These are phyloP conservation scores for Syritta pipiens DNA, from an alignment of 2,888 invertebrate species.

Conservation along the genomic window DNA sequence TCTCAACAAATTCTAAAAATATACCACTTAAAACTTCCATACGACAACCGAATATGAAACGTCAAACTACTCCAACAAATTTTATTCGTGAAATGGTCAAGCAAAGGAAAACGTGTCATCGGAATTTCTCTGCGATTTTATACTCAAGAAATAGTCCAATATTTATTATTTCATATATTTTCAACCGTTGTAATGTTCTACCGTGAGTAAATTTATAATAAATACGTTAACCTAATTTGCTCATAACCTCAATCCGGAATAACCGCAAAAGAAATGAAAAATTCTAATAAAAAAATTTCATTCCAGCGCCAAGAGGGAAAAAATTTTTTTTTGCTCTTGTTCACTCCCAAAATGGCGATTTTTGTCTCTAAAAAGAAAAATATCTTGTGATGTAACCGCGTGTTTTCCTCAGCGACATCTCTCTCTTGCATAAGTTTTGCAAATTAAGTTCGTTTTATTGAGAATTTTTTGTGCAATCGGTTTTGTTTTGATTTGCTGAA, in stretches of 20 bases:
- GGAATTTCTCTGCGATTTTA: conserved; percentile 40
- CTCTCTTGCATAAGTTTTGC: not conserved
- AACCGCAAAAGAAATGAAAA: conserved; percentile 22
- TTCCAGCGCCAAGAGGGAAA: conserved; percentile 17
- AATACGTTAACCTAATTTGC: conserved; percentile 59
- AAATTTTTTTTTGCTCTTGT: not conserved
- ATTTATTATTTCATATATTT: conserved; percentile 4
- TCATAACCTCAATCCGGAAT: conserved; percentile 62
- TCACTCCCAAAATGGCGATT: conserved; percentile 58
- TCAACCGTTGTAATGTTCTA: conserved; percentile 35
- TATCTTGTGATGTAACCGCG: conserved; percentile 60
- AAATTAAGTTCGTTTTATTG: not conserved
- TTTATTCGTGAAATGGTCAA: conserved; percentile 66
- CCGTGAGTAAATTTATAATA: conserved; percentile 58
- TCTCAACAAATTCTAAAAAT: not conserved
- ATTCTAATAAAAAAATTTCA: not conserved
- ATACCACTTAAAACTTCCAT: conserved; percentile 46
- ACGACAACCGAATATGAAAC: conserved; percentile 38
- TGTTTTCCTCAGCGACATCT: conserved; percentile 9
- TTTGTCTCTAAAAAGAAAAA: conserved; percentile 1
- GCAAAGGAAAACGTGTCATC: conserved; percentile 59
- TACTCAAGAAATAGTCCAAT: conserved; percentile 19
- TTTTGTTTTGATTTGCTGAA: conserved; percentile 25
- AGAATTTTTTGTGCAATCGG: not conserved
- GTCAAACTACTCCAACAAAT: conserved; percentile 37